These are phyloP conservation scores for Alviniconcha marisindica DNA, from an alignment of 1,140 invertebrate genomes.

Conservation along the genomic window DNA sequence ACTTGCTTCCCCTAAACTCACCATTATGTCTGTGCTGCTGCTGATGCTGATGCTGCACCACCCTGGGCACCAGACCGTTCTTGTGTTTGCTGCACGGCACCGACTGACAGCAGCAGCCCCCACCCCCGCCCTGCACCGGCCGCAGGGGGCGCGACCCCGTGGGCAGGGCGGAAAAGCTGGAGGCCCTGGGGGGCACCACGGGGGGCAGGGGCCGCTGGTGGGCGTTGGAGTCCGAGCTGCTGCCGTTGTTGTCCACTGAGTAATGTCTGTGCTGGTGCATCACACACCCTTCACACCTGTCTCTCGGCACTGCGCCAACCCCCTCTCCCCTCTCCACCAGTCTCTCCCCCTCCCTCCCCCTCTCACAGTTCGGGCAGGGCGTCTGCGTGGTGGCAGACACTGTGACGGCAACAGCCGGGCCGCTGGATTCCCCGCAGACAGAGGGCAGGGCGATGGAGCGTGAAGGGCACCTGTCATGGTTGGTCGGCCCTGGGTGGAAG, in stretches of 20 bases:
- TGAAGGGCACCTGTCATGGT: conserved; percentile 46
- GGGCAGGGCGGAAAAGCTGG: conserved; percentile 16
- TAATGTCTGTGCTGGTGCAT: conserved; percentile 22
- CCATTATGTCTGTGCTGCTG: not conserved
- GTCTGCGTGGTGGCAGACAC: conserved; percentile 31
- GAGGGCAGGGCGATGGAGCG: conserved; percentile 26
- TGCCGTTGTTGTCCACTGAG: not conserved
- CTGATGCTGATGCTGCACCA: not conserved
- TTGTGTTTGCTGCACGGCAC: conserved; percentile 26
- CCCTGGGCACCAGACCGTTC: not conserved
- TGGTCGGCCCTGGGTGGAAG: conserved; percentile 61
- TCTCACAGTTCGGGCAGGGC: conserved; percentile 30
- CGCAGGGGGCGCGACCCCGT: not conserved
- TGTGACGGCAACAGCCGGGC: not conserved
- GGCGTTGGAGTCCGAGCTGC: conserved; percentile 23
- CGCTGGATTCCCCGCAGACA: conserved; percentile 16
- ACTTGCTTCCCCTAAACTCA: no score
- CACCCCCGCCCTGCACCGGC: not conserved
- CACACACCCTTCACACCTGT: conserved; percentile 5
- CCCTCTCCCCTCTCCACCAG: not conserved
- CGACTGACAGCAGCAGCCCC: conserved; percentile 22
- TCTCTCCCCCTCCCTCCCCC: not conserved
- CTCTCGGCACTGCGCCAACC: not conserved
- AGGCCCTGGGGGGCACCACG: conserved; percentile 3
- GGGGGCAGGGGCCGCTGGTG: conserved; percentile 17